Conservation (phyloP, 2,888 invertebrate species). For the Aplocera efformata region DNA sequence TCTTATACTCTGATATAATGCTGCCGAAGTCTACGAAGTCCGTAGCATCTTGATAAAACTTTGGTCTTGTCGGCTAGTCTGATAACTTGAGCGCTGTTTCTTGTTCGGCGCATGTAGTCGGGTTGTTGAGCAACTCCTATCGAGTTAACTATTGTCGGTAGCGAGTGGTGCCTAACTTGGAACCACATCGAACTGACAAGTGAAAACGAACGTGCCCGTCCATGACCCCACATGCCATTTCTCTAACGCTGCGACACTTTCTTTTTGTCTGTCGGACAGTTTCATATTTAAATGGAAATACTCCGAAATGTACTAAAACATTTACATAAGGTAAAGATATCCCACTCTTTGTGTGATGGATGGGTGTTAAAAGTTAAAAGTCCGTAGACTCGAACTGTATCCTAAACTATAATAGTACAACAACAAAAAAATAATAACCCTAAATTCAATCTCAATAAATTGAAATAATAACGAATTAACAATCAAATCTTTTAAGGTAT, state of each 20-base stretch:
- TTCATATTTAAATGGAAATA: slow-evolving; percentile 1
- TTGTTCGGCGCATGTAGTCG: slow-evolving; percentile 22
- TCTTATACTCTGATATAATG: slow-evolving; percentile 17
- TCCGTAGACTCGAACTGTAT: too few relatives aligned
- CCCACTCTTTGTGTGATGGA: too few relatives aligned
- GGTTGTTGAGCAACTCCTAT: slow-evolving; percentile 25
- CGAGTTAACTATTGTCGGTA: slow-evolving; percentile 26
- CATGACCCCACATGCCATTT: slow-evolving; percentile 48
- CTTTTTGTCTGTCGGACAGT: slow-evolving; percentile 18
- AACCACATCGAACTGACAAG: slow-evolving; percentile 38
- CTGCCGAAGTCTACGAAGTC: slow-evolving; percentile 47
- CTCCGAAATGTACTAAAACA: too few relatives aligned
- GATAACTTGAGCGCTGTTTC: slow-evolving; percentile 27
- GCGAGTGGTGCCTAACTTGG: slow-evolving; percentile 27
- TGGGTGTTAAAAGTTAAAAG: too few relatives aligned
- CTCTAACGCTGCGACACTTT: slow-evolving; percentile 37
- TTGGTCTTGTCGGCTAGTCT: slow-evolving; percentile 25
- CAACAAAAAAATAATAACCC: too few relatives aligned
- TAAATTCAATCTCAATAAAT: too few relatives aligned
- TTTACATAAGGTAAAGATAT: too few relatives aligned
- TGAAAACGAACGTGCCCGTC: slow-evolving; percentile 49
- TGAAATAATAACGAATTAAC: too few relatives aligned
- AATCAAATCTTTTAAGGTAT: too few relatives aligned
- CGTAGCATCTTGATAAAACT: slow-evolving; percentile 36
- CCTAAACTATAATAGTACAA: too few relatives aligned